phyloP scores from a whole-genome alignment of 1,140 invertebrate species.

The Trinorchestia longiramus region DNA sequence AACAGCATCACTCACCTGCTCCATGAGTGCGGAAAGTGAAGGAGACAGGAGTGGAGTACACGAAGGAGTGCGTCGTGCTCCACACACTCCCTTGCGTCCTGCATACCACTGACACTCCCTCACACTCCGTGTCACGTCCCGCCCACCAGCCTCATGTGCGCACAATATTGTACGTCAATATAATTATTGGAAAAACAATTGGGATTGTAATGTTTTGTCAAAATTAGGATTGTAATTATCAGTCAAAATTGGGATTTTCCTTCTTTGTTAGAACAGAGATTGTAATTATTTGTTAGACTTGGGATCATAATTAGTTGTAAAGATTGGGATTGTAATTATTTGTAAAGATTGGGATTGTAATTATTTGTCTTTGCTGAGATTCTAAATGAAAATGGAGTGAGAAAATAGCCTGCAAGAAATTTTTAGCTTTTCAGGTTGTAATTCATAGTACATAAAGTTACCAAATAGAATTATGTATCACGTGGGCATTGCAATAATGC shows the following conservation, averaged over 20 bases:
- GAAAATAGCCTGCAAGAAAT: too few species aligned
- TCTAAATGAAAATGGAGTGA: too few species aligned
- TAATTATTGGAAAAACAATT: not conserved
- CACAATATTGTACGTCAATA: not conserved
- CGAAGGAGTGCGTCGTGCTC: not conserved
- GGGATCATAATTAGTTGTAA: too few species aligned
- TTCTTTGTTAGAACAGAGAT: too few species aligned
- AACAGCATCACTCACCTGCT: not conserved
- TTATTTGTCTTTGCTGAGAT: too few species aligned
- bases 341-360: too few species aligned
- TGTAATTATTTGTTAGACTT: too few species aligned
- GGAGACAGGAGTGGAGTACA: constrained; percentile 22
- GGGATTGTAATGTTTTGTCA: not conserved
- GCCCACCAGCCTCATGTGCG: not conserved
- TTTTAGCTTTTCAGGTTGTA: too few species aligned
- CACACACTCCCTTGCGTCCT: not conserved
- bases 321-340: too few species aligned
- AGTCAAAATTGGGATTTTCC: not conserved
- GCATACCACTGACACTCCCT: not conserved
- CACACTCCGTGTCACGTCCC: not conserved
- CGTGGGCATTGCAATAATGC: too few species aligned
- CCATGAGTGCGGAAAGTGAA: not conserved
- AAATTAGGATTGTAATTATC: not conserved
- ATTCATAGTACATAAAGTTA: too few species aligned
- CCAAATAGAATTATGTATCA: too few species aligned